phyloP scores from a whole-genome alignment of 2,113 vertebrate genomes.

The Malurus elegans region DNA sequence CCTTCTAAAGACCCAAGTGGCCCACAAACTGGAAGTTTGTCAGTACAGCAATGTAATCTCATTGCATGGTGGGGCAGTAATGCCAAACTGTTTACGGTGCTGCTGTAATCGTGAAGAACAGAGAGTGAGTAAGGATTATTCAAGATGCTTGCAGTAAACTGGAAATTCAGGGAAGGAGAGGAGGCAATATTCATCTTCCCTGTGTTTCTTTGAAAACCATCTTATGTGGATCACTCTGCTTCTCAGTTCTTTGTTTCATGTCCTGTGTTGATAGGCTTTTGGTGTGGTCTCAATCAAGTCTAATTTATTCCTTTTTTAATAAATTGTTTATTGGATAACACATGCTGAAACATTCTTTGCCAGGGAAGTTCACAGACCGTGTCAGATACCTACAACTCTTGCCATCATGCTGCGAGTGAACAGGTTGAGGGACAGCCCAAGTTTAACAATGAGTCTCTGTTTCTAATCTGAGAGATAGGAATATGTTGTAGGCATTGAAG shows the following conservation, averaged over 20 bases:
- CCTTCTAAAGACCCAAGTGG: background rate
- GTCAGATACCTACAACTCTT: background rate
- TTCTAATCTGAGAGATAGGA: background rate
- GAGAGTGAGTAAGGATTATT: background rate
- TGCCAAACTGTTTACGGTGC: background rate
- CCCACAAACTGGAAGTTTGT: background rate
- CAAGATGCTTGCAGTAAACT: background rate
- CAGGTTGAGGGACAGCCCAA: background rate
- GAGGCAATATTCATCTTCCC: background rate
- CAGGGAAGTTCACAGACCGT: background rate
- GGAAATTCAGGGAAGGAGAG: background rate
- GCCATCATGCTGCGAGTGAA: background rate
- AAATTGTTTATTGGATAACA: background rate
- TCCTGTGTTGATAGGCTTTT: background rate
- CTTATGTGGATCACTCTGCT: background rate
- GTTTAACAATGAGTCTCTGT: background rate
- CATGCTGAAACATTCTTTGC: background rate
- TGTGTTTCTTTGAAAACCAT: background rate
- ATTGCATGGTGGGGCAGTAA: background rate
- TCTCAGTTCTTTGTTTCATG: background rate
- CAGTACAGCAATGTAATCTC: background rate
- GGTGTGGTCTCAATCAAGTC: background rate
- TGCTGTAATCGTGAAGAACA: background rate
- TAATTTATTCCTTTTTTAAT: background rate
- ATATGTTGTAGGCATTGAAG: background rate